Evolutionary conservation across 2,888 invertebrate species (phyloP), one percentile per base, ranked within the genome.

Genomic region (Zaprionus bogoriensis): DNA sequence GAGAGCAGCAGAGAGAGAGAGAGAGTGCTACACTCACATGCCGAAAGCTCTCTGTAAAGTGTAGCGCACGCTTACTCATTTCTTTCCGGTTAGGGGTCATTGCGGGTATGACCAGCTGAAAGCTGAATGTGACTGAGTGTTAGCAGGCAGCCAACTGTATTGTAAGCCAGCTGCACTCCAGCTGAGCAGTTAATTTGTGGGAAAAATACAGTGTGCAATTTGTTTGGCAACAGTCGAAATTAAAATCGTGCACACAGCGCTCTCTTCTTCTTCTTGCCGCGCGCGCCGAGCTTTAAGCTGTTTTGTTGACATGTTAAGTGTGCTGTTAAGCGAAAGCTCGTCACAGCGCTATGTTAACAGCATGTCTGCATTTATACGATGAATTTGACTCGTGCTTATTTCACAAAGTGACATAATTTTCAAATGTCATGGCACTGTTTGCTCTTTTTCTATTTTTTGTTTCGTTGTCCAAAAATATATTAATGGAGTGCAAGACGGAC

Each of bases 241-340:
- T 4, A 17, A 17, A 36, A 36, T 3, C 27, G 27, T 3, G 27
- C 10, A 3, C 3, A 17, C 32, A 6, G 28, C 30, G n/a, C 10
- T n/a, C 42, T 39, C 23, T 42, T 25, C 4, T 25, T n/a, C n/a
- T n/a, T n/a, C n/a, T n/a, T n/a, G n/a, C n/a, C n/a, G n/a, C n/a
- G n/a, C n/a, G n/a, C n/a, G n/a, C n/a, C 6, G 7, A 60, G 54
- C 60, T 60, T 52, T 6, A 22, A 63, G 38, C 48, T 55, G 19
- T 36, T 14, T 22, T 45, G 32, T 19, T 39, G 12, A 28, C 17
- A 42, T 38, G 38, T 28, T 51, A 46, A 36, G 14, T 42, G 10
- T 3, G 28, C 38, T 41, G 50, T 48, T 48, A 60, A 51, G 0
- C 0, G n/a, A 51, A 38, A 27, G 28, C 22, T n/a, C 10, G 0